A percentile compares a stretch with the other conserved stretches of the same genome.
Conservation (phyloP, 2,113 vertebrate species). For the Cromileptes altivelis region DNA sequence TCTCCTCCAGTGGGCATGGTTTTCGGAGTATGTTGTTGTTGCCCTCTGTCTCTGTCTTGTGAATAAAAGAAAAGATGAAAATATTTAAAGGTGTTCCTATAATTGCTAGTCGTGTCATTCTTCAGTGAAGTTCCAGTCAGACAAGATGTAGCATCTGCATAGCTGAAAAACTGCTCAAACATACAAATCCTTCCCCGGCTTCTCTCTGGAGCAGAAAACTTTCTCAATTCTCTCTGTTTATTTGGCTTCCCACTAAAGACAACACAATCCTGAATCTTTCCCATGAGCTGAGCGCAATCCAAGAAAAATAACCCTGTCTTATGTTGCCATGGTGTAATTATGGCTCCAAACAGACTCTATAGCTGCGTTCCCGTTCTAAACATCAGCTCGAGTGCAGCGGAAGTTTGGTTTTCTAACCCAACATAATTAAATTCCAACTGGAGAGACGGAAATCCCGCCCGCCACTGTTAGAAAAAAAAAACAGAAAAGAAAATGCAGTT, state of each 20-base stretch:
- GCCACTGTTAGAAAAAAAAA: conserved; percentile 12
- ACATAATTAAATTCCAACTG: conserved; percentile 75
- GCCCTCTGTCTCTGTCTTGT: neutral
- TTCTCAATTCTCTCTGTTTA: conserved; percentile 58
- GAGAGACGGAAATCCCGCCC: conserved; percentile 51
- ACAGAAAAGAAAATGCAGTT: conserved; percentile 22
- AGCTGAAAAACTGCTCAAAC: conserved; percentile 32
- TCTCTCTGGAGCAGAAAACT: conserved; percentile 33
- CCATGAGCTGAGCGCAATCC: conserved; percentile 68
- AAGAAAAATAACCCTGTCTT: conserved; percentile 75
- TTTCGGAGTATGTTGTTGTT: too few relatives aligned
- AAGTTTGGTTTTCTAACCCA: conserved; percentile 77
- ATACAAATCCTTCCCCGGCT: neutral
- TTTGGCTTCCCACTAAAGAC: conserved; percentile 71
- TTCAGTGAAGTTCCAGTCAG: conserved; percentile 7
- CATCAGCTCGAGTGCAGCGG: conserved; percentile 65
- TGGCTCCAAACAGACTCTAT: conserved; percentile 73
- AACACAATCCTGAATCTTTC: conserved; percentile 71
- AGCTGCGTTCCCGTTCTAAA: conserved; percentile 68
- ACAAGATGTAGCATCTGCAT: conserved; percentile 25
- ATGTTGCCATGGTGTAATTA: conserved; percentile 78
- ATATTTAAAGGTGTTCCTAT: neutral
- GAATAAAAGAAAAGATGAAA: neutral
- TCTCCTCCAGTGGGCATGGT: too few relatives aligned
- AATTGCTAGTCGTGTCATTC: neutral